These are phyloP conservation scores for Brachyalestes nurse DNA, from an alignment of 2,797 vertebrate genomes.

Conservation along the genomic window DNA sequence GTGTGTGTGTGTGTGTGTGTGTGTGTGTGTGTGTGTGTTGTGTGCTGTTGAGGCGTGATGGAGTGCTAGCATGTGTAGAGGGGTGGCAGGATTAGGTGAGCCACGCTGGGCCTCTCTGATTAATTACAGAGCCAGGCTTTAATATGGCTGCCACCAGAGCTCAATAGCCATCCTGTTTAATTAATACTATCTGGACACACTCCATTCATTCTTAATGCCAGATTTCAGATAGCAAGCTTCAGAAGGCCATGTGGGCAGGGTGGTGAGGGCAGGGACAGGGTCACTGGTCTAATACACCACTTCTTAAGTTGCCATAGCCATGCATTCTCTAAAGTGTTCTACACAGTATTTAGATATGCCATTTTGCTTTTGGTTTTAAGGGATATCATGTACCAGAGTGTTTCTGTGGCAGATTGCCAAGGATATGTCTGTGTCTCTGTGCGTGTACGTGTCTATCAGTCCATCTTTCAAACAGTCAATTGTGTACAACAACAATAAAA, in stretches of 20 bases:
- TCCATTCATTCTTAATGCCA: constrained; percentile 73
- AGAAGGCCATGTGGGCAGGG: constrained; percentile 19
- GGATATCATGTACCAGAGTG: constrained; percentile 11
- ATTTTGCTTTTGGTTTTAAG: neutral
- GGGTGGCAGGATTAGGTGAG: constrained; percentile 31
- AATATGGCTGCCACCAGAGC: constrained; percentile 64
- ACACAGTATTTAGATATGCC: neutral
- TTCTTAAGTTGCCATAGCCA: constrained; percentile 33
- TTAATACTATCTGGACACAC: constrained; percentile 67
- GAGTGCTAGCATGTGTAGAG: constrained; percentile 6
- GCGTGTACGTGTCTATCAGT: neutral
- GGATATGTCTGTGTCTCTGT: constrained; percentile 19
- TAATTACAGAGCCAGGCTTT: constrained; percentile 65
- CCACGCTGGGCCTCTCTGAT: constrained; percentile 57
- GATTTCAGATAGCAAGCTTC: constrained; percentile 65
- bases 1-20: too few relatives aligned
- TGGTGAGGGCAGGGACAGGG: constrained; percentile 23
- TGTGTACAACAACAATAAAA: constrained; percentile 5
- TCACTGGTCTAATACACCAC: constrained; percentile 59
- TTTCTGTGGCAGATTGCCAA: neutral
- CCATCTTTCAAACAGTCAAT: constrained; percentile 23
- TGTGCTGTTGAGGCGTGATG: constrained; percentile 22
- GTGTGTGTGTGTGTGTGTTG: neutral
- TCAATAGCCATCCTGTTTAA: constrained; percentile 67
- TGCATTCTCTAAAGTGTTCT: constrained; percentile 9